Base-by-base conservation (phyloP, 2,888 invertebrate genomes). In the Macaria notata region DNA sequence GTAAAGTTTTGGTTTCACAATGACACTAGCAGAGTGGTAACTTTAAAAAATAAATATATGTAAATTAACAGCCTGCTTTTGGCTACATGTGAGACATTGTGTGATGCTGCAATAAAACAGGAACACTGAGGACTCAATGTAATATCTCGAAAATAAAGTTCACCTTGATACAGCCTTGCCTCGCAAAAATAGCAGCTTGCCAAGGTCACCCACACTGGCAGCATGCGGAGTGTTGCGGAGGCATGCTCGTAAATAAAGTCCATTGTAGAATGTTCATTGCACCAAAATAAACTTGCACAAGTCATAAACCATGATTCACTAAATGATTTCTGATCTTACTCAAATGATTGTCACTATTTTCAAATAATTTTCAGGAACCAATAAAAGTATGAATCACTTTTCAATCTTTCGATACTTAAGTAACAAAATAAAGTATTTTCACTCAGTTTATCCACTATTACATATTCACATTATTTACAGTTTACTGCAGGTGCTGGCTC, bases 11-110 rank as follows among this genome's bases (percentile, higher is more conserved):
- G 29, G 33, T 47, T 39, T 45, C 19, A 9, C 31, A 47, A 50
- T 59, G 52, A 54, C 42, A 60, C 62, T 56, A 55, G 54, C 58
- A 52, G 48, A 45, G 49, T 49, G 61, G 58, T 64, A 62, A 63
- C 65, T 62, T 52, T 44, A 30, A 19, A 53, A 48, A 43, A 44
- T 9, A 9, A 41, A 33, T 44, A 49, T 36, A 46, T 42, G 7
- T 53, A 49, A 45, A 48, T 31, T 41, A 56, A 59, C 43, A 61
- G 59, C 54, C 61, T 56, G 43, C 48, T 41, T 56, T 55, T 58
- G 49, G 52, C 49, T 44, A 29, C 30, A 30, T n/a, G n/a, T n/a
- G n/a, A n/a, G n/a, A n/a, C n/a, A n/a, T n/a, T n/a, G n/a, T n/a
- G n/a, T n/a, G n/a, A n/a, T n/a, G n/a, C n/a, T n/a, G n/a, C n/a